Evolutionary conservation across 2,888 invertebrate genomes (phyloP).

Genomic region (Macrophya alboannulata): DNA sequence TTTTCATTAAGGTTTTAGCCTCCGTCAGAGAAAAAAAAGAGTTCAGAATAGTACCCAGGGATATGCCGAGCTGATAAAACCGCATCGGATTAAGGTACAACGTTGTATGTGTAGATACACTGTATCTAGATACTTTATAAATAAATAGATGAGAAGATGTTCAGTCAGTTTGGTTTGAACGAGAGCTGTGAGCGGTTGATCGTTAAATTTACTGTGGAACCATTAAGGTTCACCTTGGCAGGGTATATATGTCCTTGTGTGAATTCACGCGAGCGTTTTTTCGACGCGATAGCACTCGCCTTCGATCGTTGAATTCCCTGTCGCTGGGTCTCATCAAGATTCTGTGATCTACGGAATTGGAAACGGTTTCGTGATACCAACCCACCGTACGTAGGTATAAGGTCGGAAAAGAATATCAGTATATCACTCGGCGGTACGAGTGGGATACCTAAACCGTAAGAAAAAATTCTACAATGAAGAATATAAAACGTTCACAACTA

Average conservation of each 20-base stretch:
- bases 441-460: not conserved
- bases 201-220: constrained; percentile 43
- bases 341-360: constrained; percentile 27
- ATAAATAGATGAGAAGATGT: constrained; percentile 12
- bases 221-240: constrained; percentile 4
- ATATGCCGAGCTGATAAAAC: constrained; percentile 67
- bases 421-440: not conserved
- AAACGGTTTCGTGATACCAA: constrained; percentile 17
- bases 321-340: constrained; percentile 19
- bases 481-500: not conserved
- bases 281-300: constrained; percentile 22
- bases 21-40: not conserved
- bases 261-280: constrained; percentile 1
- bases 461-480: not conserved
- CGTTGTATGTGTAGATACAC: not conserved
- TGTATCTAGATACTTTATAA: not conserved
- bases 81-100: constrained; percentile 60
- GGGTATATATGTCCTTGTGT: not conserved
- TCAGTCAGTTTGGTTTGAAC: constrained; percentile 37
- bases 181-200: not conserved
- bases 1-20: too few species aligned
- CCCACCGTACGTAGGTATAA: not conserved
- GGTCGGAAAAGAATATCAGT: not conserved
- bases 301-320: constrained; percentile 40
- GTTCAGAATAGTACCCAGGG: constrained; percentile 65